Evolutionary conservation across 2,888 invertebrate species (phyloP), one percentile per base, ranked within the genome.

Genomic region (Tenodera sinensis): DNA sequence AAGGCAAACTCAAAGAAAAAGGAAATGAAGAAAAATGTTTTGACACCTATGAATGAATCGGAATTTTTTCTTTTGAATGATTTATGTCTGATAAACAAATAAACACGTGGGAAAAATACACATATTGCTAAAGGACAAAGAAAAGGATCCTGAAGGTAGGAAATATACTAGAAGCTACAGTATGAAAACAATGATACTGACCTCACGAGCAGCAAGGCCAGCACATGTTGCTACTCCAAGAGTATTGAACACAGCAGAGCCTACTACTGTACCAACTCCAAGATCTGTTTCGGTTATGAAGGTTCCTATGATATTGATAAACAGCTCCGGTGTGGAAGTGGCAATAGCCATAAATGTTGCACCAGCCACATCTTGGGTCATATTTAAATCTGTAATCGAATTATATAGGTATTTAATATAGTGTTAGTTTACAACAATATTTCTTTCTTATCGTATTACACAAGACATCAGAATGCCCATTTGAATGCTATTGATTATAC

Each of bases 291-390:
- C 94, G 0, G 97, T 96, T 20, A 98, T 93, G 91, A 98, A 97
- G 0, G 98, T 98, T 6, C 97, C 98, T 86, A 99, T 97, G 82
- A 98, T 95, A 92, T 98, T 98, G 83, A 98, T 98, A 93, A 98
- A 98, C 90, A 98, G 95, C 93, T 99, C 99, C 0, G 99, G 99
- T 91, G 98, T 97, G 27, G 98, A 98, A 1, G 99, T 99, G 6
- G 99, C 99, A 0, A 98, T 96, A 0, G 99, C 97, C 97, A 99
- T 98, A 92, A 99, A 99, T 0, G 99, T 99, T 3, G 99, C 99
- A 0, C 98, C 99, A 0, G 98, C 99, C 25, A 99, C 98, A 93
- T 99, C 98, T 94, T 96, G 93, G 30, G 93, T 92, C 89, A 93
- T 91, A 84, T 92, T 91, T 83, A 93, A 91, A 90, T 92, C 93